Base-by-base conservation (phyloP, 2,888 invertebrate genomes). In the Folsomia candida region DNA sequence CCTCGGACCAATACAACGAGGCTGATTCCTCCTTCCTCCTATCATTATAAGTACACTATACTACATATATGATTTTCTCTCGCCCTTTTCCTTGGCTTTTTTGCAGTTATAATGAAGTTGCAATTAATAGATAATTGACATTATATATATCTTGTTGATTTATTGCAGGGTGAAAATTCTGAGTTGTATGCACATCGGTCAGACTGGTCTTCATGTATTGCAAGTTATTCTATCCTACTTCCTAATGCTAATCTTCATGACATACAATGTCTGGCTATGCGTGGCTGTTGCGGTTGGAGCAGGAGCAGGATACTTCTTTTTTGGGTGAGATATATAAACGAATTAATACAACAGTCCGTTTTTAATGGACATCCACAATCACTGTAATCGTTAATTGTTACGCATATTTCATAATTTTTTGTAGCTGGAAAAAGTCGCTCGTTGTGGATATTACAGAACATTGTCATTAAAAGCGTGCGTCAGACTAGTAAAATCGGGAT, bases 171-270 rank as follows among this genome's bases (percentile, higher is more conserved):
- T 90, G 63, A 90, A 89, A 73, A 93, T 94, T 91, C 83, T 92
- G 81, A 94, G 93, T 81, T 83, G 86, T 81, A 89, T 90, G 82
- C 96, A 97, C 83, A 87, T 88, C 69, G 89, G 90, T 84, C 96
- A 97, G 85, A 95, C 96, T 20, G 84, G 63, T 20, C 87, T 97
- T 22, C 96, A 97, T 82, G 89, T 94, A 74, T 81, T 96, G 24
- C 96, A 96, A 85, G 92, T 97, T 81, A 87, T 93, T 70, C 86
- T 96, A 75, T 93, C 94, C 79, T 96, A 97, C 84, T 90, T 95
- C 84, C 87, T 97, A 64, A 97, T 97, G 97, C 85, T 97, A 83
- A 92, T 96, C 80, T 96, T 97, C 83, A 97, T 97, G 97, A 96
- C 96, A 0, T 97, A 94, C 87, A 97, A 97, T 82, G 89, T 91